Base-by-base conservation (phyloP, 2,888 invertebrate species). In the Lasiommata megera region DNA sequence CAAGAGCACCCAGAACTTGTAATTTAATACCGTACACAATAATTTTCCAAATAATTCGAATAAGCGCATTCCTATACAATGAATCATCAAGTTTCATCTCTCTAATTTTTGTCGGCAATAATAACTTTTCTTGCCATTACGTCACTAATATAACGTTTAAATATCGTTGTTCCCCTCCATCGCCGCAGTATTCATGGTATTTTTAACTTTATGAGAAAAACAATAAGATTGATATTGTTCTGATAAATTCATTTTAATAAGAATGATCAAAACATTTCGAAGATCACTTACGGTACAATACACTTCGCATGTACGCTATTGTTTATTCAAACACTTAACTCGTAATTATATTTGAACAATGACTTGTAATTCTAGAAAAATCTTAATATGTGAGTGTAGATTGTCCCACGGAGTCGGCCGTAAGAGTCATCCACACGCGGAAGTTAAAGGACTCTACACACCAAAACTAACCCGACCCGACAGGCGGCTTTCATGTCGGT, bases 331-430 rank as follows among this genome's bases (percentile, higher is more conserved):
- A 58, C 38, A 54, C 54, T 55, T 61, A 58, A 65, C 61, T 70
- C 63, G 69, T 69, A 74, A 73, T 74, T 72, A 68, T 69, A 68
- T 75, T 73, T 67, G 64, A 66, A 62, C 63, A 67, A 67, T 62
- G 69, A 71, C 73, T 74, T 72, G 72, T 73, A 66, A 70, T 72
- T 71, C 69, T 69, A 65, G 65, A 69, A 60, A 56, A 48, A 47
- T 60, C 56, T 14, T 31, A 55, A 34, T 34, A 11, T 34, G 34
- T 34, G 11, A 34, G 34, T 34, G 34, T 34, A 11, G 11, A 34
- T 34, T 34, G 11, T 34, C 34, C 11, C 34, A 34, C 34, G 1
- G 34, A 3, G 34, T 34, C 11, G 3, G 11, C 11, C 34, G 11
- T 34, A 11, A 34, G n/a, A 34, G 34, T 11, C 11, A 3, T 34